Conservation (phyloP, 2,888 invertebrate genomes). For the Eupeodes luniger region DNA sequence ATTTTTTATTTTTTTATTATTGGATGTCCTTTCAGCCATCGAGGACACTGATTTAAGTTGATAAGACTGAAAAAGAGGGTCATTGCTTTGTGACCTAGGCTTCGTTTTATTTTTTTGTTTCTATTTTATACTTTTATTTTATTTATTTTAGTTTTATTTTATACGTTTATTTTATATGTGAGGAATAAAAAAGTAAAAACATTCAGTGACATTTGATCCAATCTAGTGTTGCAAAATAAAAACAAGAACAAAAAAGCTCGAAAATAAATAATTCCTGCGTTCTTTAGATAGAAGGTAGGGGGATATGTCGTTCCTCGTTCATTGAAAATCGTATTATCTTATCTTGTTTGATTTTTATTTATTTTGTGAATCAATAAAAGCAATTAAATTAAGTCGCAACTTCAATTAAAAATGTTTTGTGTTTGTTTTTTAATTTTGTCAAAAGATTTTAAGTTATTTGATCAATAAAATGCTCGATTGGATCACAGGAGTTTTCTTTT, state of each 20-base stretch:
- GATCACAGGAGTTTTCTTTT: not conserved
- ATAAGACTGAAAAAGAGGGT: slow-evolving; percentile 45
- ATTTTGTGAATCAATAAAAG: slow-evolving; percentile 25
- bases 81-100: slow-evolving; percentile 21
- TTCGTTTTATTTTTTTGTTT: not conserved
- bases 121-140: not conserved
- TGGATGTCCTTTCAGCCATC: slow-evolving; percentile 31
- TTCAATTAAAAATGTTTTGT: slow-evolving; percentile 14
- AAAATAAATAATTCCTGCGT: slow-evolving; percentile 1
- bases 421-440: slow-evolving; percentile 6
- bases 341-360: not conserved
- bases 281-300: not conserved
- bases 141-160: not conserved
- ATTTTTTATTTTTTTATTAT: slow-evolving; percentile 24
- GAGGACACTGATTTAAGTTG: slow-evolving; percentile 63
- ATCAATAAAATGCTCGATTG: slow-evolving; percentile 15
- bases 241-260: not conserved
- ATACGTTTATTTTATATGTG: not conserved
- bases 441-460: slow-evolving; percentile 23
- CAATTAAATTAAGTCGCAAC: slow-evolving; percentile 39
- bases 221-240: not conserved
- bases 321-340: slow-evolving; percentile 25
- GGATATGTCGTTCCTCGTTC: not conserved
- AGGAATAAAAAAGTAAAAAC: not conserved
- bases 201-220: slow-evolving; percentile 13